Evolutionary conservation across 2,888 invertebrate species (phyloP).

Genomic region (Agrochola lota): DNA sequence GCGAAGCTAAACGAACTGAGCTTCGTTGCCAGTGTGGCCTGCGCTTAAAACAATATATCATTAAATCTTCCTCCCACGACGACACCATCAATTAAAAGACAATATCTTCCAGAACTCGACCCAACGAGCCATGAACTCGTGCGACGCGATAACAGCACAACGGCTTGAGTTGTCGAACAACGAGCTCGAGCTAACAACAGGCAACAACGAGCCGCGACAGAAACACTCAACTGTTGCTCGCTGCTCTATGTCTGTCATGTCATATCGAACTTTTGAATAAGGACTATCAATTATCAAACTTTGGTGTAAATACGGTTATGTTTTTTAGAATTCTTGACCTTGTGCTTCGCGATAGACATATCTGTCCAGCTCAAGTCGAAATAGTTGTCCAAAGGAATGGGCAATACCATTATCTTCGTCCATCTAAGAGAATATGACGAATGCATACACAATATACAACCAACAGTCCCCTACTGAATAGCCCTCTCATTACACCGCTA

Average conservation of each 20-base stretch:
- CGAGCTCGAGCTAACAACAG: slow-evolving; percentile 4
- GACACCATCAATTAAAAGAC: slow-evolving; percentile 4
- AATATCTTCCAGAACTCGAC: not conserved
- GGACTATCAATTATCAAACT: not conserved
- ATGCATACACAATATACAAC: not conserved
- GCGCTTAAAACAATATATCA: not conserved
- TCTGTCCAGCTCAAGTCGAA: not conserved
- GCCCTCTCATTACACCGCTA: not conserved
- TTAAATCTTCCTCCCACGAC: not conserved
- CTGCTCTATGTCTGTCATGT: not conserved
- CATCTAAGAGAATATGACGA: too few species aligned
- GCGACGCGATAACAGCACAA: slow-evolving; percentile 12
- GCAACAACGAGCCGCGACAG: slow-evolving; percentile 6
- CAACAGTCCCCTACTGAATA: not conserved
- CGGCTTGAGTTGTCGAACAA: slow-evolving; percentile 10
- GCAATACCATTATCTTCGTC: too few species aligned
- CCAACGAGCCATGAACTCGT: slow-evolving; percentile 9
- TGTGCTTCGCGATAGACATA: not conserved
- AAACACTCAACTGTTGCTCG: slow-evolving; percentile 59
- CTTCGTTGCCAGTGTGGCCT: too few species aligned
- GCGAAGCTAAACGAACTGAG: too few species aligned
- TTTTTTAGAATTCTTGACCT: not conserved
- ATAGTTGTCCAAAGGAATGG: not conserved
- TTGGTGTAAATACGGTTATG: not conserved
- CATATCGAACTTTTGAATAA: not conserved